Conservation (phyloP, 1,140 invertebrate genomes). For the Druon quercuslanigerum region DNA sequence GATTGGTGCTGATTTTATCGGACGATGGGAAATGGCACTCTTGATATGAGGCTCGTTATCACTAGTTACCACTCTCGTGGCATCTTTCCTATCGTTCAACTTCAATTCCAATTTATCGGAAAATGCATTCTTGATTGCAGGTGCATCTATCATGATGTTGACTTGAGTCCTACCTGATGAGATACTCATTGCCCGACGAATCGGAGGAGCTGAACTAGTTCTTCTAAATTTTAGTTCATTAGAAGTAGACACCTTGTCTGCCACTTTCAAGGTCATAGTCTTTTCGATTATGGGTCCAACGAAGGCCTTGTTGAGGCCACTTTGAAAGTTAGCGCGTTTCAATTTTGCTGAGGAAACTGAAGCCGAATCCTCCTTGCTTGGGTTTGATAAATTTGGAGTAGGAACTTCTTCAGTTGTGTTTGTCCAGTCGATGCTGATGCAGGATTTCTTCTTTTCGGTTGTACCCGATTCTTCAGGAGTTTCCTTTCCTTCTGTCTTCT, state of each 20-base stretch:
- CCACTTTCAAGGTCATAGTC: slow-evolving; percentile 39
- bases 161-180: slow-evolving; percentile 50
- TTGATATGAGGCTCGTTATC: slow-evolving; percentile 43
- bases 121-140: slow-evolving; percentile 38
- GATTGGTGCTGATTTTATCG: slow-evolving; percentile 65
- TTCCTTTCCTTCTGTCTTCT: not conserved
- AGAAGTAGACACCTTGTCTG: not conserved
- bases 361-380: slow-evolving; percentile 2
- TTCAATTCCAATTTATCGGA: slow-evolving; percentile 37
- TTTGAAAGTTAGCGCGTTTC: slow-evolving; percentile 66
- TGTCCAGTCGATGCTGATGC: slow-evolving; percentile 38
- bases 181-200: slow-evolving; percentile 46
- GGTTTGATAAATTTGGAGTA: slow-evolving; percentile 10
- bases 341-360: slow-evolving; percentile 55
- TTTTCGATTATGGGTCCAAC: slow-evolving; percentile 47
- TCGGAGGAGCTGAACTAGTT: slow-evolving; percentile 65
- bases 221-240: slow-evolving; percentile 45
- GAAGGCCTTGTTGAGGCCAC: slow-evolving; percentile 65
- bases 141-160: slow-evolving; percentile 62
- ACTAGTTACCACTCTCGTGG: slow-evolving; percentile 33
- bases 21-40: slow-evolving; percentile 41
- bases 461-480: slow-evolving; percentile 36
- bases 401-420: not conserved
- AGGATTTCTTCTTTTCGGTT: slow-evolving; percentile 39
- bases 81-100: slow-evolving; percentile 41